These are phyloP conservation scores for Hypsibius dujardini DNA, from an alignment of 1,140 invertebrate genomes.

Conservation along the genomic window DNA sequence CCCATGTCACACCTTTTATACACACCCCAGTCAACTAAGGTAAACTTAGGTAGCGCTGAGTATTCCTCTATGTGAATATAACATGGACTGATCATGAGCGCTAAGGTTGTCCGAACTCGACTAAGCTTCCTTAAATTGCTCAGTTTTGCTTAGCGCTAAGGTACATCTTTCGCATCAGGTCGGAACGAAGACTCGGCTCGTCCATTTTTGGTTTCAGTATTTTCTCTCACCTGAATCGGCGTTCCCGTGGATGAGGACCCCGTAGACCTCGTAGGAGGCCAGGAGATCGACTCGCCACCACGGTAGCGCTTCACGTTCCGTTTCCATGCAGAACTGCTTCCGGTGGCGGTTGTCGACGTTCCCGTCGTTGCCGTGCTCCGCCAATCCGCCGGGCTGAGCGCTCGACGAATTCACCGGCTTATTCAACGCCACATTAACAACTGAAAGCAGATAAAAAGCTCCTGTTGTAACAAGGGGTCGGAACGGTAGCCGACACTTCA, in stretches of 20 bases:
- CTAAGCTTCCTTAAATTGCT: no score
- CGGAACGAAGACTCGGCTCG: no score
- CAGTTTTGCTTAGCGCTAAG: no score
- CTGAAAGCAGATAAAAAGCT: background rate
- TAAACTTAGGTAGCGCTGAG: no score
- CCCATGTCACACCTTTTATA: no score
- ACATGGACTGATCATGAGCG: no score
- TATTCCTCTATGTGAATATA: no score
- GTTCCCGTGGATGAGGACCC: background rate
- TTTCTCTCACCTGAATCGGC: background rate
- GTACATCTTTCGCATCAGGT: no score
- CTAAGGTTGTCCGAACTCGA: no score
- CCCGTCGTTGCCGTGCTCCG: conserved; percentile 13
- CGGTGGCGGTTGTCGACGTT: conserved; percentile 11
- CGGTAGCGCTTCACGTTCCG: background rate
- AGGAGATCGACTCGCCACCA: conserved; percentile 14
- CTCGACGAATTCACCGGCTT: background rate
- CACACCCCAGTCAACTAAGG: no score
- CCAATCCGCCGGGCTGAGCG: background rate
- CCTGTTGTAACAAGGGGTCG: background rate
- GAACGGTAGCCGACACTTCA: background rate
- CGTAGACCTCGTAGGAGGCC: background rate
- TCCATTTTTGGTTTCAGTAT: no score
- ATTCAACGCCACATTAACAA: conserved; percentile 2
- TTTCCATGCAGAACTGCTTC: conserved; percentile 14